phyloP scores from a whole-genome alignment of 2,888 invertebrate genomes.

The Ichneumon xanthorius region DNA sequence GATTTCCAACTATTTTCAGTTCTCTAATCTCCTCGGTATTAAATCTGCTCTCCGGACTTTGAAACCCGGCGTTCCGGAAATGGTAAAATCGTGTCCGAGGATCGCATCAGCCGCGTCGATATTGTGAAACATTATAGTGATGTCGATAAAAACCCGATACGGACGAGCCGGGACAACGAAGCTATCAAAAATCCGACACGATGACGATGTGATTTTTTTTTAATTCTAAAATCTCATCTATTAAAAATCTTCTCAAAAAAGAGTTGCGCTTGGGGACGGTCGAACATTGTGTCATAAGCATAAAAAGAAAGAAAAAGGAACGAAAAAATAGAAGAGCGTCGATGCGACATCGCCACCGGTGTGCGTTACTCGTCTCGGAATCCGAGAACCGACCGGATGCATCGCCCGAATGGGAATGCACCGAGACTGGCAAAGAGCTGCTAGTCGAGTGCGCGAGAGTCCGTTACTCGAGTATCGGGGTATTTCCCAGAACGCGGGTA shows the following conservation, averaged over 20 bases:
- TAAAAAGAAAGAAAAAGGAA: neutral
- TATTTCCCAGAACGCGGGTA: conserved; percentile 83
- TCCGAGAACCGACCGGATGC: conserved; percentile 80
- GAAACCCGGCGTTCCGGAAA: conserved; percentile 29
- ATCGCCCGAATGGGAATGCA: conserved; percentile 82
- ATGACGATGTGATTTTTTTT: too few species aligned
- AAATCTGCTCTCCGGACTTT: conserved; percentile 47
- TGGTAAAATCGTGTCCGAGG: neutral
- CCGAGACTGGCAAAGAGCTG: conserved; percentile 48
- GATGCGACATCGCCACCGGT: neutral
- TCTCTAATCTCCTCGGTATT: conserved; percentile 2
- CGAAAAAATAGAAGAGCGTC: conserved; percentile 37
- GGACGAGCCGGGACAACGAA: conserved; percentile 14
- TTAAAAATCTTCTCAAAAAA: too few species aligned
- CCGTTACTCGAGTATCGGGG: conserved; percentile 81
- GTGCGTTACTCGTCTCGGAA: conserved; percentile 50
- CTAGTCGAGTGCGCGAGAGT: conserved; percentile 77
- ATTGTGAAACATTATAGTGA: conserved; percentile 42
- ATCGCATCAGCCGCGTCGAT: conserved; percentile 2
- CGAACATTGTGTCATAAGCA: neutral
- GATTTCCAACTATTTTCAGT: neutral
- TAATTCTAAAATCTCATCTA: too few species aligned
- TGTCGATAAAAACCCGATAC: conserved; percentile 59
- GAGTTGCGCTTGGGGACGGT: too few species aligned
- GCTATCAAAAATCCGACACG: too few species aligned